Base-by-base conservation (phyloP, 2,888 invertebrate species). In the Drosophila anceps region DNA sequence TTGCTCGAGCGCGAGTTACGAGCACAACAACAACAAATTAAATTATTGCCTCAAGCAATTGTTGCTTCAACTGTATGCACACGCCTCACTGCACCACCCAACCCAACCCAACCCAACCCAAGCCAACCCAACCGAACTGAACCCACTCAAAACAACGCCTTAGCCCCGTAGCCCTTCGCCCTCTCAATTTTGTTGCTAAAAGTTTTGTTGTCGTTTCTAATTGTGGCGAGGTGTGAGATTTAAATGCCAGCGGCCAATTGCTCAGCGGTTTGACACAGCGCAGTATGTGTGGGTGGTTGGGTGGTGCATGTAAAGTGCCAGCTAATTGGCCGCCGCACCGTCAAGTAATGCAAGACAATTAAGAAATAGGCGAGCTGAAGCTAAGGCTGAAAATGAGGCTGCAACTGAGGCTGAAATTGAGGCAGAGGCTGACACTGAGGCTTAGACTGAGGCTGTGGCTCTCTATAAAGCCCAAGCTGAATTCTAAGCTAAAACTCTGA, bases 1-100 rank as follows among this genome's bases (percentile, higher is more conserved):
- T 93, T 93, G 93, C 87, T 91, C 76, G 85, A 87, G 86, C 91
- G 82, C 91, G 90, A 85, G 91, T 92, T 92, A 92, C 69, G 71
- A 61, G 41, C 12, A 54, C 35, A 63, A 82, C 84, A 84, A 69
- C 50, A 65, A 69, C 15, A 72, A 87, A 87, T 83, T 81, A 88
- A 87, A 85, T 83, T 77, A 83, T 80, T 78, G 81, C 86, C 88
- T 51, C 57, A 57, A 73, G 90, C 87, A 55, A 59, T 73, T 71
- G 43, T 69, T 72, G 63, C 54, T 79, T 70, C 73, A 37, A 74
- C 60, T 66, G 39, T 64, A 51, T 68, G 59, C 69, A 69, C 68
- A 63, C 50, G n/a, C 44, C 59, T 24, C 35, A n/a, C 37, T 59
- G 15, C 37, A 29, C 20, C 44, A n/a, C 27, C 35, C 31, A 27